phyloP scores from a whole-genome alignment of 2,113 vertebrate genomes.

The Sinocyclocheilus grahami region DNA sequence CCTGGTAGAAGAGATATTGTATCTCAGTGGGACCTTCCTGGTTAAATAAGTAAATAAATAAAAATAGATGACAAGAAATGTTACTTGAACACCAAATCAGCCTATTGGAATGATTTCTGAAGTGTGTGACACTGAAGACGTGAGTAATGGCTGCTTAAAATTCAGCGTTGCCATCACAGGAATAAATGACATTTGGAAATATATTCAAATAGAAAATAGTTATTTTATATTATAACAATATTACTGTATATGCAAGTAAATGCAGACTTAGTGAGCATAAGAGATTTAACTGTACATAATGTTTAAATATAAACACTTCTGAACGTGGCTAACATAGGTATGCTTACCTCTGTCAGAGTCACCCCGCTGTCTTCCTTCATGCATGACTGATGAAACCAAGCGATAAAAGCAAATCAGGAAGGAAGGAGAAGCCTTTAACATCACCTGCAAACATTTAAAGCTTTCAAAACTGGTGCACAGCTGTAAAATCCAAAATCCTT shows the following conservation, averaged over 20 bases:
- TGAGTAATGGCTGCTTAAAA: not conserved
- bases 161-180: not conserved
- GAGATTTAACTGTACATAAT: not conserved
- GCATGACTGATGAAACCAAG: constrained; percentile 87
- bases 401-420: constrained; percentile 90
- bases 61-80: too few relatives aligned
- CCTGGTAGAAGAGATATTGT: too few relatives aligned
- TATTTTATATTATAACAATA: not conserved
- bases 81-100: too few relatives aligned
- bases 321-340: not conserved
- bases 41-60: too few relatives aligned
- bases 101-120: too few relatives aligned
- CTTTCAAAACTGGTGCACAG: not conserved
- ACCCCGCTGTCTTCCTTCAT: constrained; percentile 86
- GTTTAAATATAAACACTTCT: not conserved
- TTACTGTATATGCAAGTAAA: not conserved
- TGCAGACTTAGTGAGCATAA: not conserved
- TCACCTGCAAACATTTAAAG: constrained; percentile 74
- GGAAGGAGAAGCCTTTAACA: constrained; percentile 85
- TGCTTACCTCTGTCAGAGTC: constrained; percentile 78
- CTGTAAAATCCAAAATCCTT: not conserved
- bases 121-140: too few relatives aligned
- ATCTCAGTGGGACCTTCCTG: too few relatives aligned
- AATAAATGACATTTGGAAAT: not conserved
- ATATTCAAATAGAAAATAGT: not conserved